phyloP scores from a whole-genome alignment of 2,888 invertebrate species.

The Carpatolechia fugitivella region DNA sequence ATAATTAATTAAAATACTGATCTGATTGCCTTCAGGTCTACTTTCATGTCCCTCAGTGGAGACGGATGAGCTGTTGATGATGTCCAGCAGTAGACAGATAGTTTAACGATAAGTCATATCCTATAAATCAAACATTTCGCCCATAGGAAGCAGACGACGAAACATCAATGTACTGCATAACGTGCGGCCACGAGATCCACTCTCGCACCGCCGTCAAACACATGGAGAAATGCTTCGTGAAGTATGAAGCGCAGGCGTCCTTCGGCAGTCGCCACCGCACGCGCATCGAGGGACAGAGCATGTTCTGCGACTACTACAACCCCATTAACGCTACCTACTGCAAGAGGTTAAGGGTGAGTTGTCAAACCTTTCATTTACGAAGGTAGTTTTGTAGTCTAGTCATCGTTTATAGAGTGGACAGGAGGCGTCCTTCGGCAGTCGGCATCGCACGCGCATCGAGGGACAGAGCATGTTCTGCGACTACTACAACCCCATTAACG shows the following conservation, averaged over 20 bases:
- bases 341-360: slow-evolving; percentile 88
- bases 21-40: no score
- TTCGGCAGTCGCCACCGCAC: slow-evolving; percentile 97
- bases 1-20: no score
- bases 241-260: slow-evolving; percentile 98
- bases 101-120: no score
- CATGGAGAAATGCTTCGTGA: slow-evolving; percentile 98
- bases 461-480: slow-evolving; percentile 98
- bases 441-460: slow-evolving; percentile 96
- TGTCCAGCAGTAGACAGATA: background rate
- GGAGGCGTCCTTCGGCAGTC: slow-evolving; percentile 97
- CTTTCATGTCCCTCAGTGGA: no score
- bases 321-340: slow-evolving; percentile 94
- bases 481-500: slow-evolving; percentile 91
- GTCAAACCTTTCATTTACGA: no score
- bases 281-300: slow-evolving; percentile 93
- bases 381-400: no score
- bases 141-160: slow-evolving; percentile 80
- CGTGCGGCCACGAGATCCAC: slow-evolving; percentile 97
- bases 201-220: slow-evolving; percentile 95
- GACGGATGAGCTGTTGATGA: no score
- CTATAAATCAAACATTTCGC: no score
- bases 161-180: slow-evolving; percentile 95
- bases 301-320: slow-evolving; percentile 99
- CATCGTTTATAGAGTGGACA: no score